A percentile compares a stretch with the other conserved stretches of the same genome.
These are phyloP conservation scores for Myotis brandtii DNA, from an alignment of 2,113 vertebrate genomes.

Conservation along the genomic window DNA sequence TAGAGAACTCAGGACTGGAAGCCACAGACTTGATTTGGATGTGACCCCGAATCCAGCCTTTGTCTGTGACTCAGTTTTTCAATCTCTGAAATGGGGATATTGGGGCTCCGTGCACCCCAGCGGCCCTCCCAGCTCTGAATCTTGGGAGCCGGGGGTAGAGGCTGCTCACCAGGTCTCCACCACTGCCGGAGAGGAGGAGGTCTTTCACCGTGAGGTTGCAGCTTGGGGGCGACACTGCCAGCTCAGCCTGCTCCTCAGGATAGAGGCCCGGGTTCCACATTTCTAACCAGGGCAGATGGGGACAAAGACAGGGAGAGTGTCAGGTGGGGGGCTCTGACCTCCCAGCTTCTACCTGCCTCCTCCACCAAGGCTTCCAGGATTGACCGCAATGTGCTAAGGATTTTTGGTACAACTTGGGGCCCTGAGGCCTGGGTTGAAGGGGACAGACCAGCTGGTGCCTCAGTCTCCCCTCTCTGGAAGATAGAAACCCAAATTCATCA, in stretches of 20 bases:
- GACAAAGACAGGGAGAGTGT: neutral
- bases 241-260: conserved; percentile 65
- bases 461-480: neutral
- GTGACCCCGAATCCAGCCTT: neutral
- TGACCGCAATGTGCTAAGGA: neutral
- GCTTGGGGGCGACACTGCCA: neutral
- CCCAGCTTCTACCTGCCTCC: neutral
- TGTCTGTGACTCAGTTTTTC: neutral
- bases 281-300: conserved; percentile 76
- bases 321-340: rapidly evolving
- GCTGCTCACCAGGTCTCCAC: conserved; percentile 88
- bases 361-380: neutral
- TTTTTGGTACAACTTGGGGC: neutral
- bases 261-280: conserved; percentile 85
- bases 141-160: rapidly evolving
- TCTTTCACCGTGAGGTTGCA: conserved; percentile 93
- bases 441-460: neutral
- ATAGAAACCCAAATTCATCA: neutral
- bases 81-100: neutral
- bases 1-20: no score
- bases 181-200: conserved; percentile 89
- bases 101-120: neutral
- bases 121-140: neutral
- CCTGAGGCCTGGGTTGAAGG: neutral
- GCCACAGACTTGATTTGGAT: neutral